phyloP scores from a whole-genome alignment of 2,888 invertebrate species.

The Eilema griseolum region DNA sequence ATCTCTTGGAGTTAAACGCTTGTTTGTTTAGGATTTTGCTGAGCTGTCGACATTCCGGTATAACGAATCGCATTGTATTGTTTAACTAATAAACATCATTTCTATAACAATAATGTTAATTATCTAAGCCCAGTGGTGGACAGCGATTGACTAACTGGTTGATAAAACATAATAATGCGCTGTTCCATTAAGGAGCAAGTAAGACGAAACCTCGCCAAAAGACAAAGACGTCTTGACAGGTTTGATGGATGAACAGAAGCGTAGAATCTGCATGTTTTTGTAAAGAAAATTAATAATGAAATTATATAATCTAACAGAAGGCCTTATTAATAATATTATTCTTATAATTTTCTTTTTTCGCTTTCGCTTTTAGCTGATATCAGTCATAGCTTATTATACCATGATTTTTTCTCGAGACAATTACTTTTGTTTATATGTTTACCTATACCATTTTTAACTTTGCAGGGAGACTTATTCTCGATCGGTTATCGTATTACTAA shows the following conservation, averaged over 20 bases:
- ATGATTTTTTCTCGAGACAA: not conserved
- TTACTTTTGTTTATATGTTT: too few species aligned
- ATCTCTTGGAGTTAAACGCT: not conserved
- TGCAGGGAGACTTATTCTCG: too few species aligned
- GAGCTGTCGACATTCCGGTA: slow-evolving; percentile 12
- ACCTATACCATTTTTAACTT: too few species aligned
- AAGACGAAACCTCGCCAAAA: not conserved
- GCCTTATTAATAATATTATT: too few species aligned
- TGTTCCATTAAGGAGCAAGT: not conserved
- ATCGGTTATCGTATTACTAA: too few species aligned
- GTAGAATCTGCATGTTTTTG: not conserved
- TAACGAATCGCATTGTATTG: slow-evolving; percentile 17
- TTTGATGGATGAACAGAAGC: not conserved
- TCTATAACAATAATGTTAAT: slow-evolving; percentile 1
- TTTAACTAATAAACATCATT: slow-evolving; percentile 4
- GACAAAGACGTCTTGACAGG: not conserved
- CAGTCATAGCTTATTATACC: too few species aligned
- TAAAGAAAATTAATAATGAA: too few species aligned
- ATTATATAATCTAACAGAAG: too few species aligned
- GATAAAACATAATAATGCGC: not conserved
- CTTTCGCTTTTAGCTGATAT: too few species aligned
- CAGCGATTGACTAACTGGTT: not conserved
- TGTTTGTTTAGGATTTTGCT: slow-evolving; percentile 38
- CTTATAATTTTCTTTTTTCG: too few species aligned
- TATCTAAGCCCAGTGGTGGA: not conserved